Conservation (phyloP, 1,140 invertebrate species). For the Procambarus clarkii region DNA sequence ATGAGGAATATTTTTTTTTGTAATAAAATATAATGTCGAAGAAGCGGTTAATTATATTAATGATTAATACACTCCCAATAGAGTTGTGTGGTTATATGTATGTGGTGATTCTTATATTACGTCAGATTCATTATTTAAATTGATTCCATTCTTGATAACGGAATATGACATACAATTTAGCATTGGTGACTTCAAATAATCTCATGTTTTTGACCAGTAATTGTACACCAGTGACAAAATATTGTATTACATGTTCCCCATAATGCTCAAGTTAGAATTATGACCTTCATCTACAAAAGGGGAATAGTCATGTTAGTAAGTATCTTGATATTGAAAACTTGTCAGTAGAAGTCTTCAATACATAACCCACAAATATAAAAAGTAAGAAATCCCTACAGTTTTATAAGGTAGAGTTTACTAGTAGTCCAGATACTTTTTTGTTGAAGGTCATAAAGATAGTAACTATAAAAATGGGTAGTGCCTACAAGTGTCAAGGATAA, state of each 20-base stretch:
- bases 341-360: neutral
- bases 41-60: slow-evolving; percentile 37
- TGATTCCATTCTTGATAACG: neutral
- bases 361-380: neutral
- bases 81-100: slow-evolving; percentile 32
- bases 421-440: neutral
- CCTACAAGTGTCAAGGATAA: neutral
- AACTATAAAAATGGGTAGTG: neutral
- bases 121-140: neutral
- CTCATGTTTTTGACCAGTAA: neutral
- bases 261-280: neutral
- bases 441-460: slow-evolving; percentile 2
- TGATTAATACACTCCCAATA: slow-evolving; percentile 35
- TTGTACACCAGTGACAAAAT: neutral
- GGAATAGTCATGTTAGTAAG: neutral
- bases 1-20: neutral
- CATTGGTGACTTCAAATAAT: slow-evolving; percentile 11
- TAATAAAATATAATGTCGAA: slow-evolving; percentile 15
- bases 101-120: slow-evolving; percentile 38
- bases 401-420: neutral
- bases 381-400: neutral
- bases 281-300: neutral
- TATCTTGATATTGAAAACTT: neutral
- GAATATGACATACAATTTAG: neutral
- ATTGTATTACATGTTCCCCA: neutral